These are phyloP conservation scores for Henricia sp. DNA, from an alignment of 53 echinoderm and acorn worm genomes.

Conservation along the genomic window DNA sequence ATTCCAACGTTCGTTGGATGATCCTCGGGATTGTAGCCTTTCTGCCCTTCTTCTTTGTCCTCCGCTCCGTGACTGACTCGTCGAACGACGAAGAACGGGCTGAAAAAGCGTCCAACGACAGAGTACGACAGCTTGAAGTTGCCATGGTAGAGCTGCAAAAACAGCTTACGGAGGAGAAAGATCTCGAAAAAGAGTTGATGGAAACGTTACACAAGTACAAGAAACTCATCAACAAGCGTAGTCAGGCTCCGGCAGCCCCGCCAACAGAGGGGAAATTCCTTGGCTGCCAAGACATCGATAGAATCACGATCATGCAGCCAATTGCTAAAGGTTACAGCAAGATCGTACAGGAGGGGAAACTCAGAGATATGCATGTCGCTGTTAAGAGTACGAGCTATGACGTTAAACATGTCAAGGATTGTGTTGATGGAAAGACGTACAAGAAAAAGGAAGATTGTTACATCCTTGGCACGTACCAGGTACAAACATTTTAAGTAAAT, in stretches of 20 bases:
- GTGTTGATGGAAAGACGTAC: conserved; percentile 72
- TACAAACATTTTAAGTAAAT: too few species aligned
- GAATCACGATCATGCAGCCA: conserved; percentile 70
- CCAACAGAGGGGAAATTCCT: conserved; percentile 31
- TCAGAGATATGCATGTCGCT: conserved; percentile 71
- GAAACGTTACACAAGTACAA: conserved; percentile 53
- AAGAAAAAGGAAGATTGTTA: conserved; percentile 91
- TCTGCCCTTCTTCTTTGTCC: conserved; percentile 49
- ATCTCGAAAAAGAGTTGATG: conserved; percentile 59
- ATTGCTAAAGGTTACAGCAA: conserved; percentile 88
- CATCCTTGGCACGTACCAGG: conserved; percentile 89
- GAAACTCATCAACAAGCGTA: conserved; percentile 36
- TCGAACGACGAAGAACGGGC: conserved; percentile 1
- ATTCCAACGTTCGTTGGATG: conserved; percentile 47
- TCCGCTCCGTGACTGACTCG: conserved; percentile 20
- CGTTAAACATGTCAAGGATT: conserved; percentile 79
- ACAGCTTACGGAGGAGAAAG: conserved; percentile 66
- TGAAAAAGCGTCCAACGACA: conserved; percentile 6
- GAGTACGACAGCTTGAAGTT: conserved; percentile 49
- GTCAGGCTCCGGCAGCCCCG: neutral
- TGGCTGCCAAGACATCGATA: conserved; percentile 83
- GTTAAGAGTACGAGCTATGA: conserved; percentile 88
- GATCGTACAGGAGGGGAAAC: conserved; percentile 80
- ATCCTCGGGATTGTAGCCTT: conserved; percentile 30
- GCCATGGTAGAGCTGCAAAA: conserved; percentile 65